Evolutionary conservation across 2,113 vertebrate species (phyloP), one percentile per base, ranked within the genome.

Genomic region (Ardeotis arabs): DNA sequence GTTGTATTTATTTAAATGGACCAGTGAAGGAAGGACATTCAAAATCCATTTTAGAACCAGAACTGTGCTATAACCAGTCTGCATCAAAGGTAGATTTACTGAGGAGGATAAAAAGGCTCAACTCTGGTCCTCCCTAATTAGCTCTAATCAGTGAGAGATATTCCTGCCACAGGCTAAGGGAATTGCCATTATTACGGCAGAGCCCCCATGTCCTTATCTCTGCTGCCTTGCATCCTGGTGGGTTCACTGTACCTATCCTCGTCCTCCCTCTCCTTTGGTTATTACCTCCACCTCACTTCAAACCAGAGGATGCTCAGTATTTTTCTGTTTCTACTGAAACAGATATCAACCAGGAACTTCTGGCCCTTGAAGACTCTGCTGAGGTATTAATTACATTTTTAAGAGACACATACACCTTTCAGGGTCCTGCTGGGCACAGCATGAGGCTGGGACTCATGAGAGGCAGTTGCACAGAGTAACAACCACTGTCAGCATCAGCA

Each of bases 21-120:
- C 73, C 56, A 49, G 66, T 31, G 62, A 90, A 87, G 35, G 41
- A 88, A 92, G 84, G 73, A 69, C 49, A 31, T 84, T 75, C 73
- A 87, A 82, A 74, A 49, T 41, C 62, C 70, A 27, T 52, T 89
- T 90, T 88, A 87, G 80, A 93, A 89, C 45, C 35, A 68, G 66
- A 92, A 14, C 64, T 72, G 47, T 68, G 39, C 68, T 95, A 16
- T 56, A 93, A 56, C 79, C 53, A 64, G 49, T 11, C 47, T 91
- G 58, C 74, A 94, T 91, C 74, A 93, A 87, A 96, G 62, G 49
- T 64, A 84, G 28, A 79, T 95, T 96, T 94, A 78, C 77, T 59
- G 52, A 78, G 68, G 52, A 84, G 56, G 41, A 76, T 87, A 82
- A 87, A 90, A 95, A 90, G 52, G 47, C 68, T 89, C 72, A 92